Conservation (phyloP, 2,113 vertebrate genomes). For the Microcebus murinus region DNA sequence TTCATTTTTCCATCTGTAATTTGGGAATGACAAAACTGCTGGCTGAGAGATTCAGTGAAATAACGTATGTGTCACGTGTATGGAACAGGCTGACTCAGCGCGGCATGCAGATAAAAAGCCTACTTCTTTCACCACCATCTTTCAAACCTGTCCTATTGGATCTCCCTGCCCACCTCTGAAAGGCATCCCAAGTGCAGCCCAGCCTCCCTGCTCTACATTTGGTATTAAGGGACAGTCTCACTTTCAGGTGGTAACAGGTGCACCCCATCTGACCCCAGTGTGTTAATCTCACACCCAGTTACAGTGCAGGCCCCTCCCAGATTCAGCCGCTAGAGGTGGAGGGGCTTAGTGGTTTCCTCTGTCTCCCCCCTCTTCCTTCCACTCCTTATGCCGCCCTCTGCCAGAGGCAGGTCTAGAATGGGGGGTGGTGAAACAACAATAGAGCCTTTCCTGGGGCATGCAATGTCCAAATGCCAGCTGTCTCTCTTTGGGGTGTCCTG, state of each 20-base stretch:
- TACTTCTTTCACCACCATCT: neutral
- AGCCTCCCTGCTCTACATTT: neutral
- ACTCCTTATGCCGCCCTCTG: too few relatives aligned
- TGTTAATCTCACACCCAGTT: neutral
- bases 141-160: neutral
- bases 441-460: neutral
- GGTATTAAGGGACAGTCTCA: neutral
- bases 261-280: neutral
- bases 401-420: neutral
- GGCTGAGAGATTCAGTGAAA: neutral
- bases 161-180: neutral
- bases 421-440: neutral
- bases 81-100: neutral
- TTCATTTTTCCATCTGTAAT: neutral
- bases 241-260: neutral
- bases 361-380: neutral
- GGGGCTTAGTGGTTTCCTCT: neutral
- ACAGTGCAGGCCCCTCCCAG: neutral
- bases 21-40: neutral
- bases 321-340: neutral
- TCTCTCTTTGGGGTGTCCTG: neutral
- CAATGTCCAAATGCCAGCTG: neutral
- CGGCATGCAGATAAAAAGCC: too few relatives aligned
- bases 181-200: neutral
- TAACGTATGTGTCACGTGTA: fast-evolving